Base-by-base conservation (phyloP, 2,888 invertebrate genomes). In the Autographa gamma region DNA sequence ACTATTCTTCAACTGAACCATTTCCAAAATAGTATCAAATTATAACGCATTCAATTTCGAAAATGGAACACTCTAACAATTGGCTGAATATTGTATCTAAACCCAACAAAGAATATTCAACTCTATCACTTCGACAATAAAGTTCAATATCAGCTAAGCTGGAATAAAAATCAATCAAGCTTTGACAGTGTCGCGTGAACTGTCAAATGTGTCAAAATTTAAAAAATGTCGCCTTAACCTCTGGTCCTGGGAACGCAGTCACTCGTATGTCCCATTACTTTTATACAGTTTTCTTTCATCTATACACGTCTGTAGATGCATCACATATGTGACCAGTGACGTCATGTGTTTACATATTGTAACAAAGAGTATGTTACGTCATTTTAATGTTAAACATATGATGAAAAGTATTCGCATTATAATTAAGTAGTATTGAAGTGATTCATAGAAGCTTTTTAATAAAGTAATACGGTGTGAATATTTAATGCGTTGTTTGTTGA, bases 171-270 rank as follows among this genome's bases (percentile, higher is more conserved):
- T 88, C 82, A 85, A 86, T 88, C 88, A 84, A 65, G 71, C 72
- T 71, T 81, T 84, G 85, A 87, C 82, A 81, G n/a, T 82, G 81
- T 81, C 81, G 72, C 74, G 80, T 82, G 85, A 80, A 74, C 80
- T 86, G 85, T 86, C 86, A 85, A 66, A 69, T 68, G 73, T 66
- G 73, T 82, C 77, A 71, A 62, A 68, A 25, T 87, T 84, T 86
- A 85, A 87, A 87, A 86, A 82, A 71, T 80, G 83, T 84, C 82
- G 54, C 32, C 60, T 58, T 78, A 66, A 83, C 82, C 84, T 83
- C 76, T 86, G 82, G 84, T 84, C 83, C 78, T 86, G 86, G 79
- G 84, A 86, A 82, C 64, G 64, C 60, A 66, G 63, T 68, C 79
- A 76, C 64, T 78, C 48, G 48, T 48, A 48, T 48, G 48, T 48